Evolutionary conservation across 2,113 vertebrate species (phyloP).

Genomic region (Dunckerocampus dactyliophorus): DNA sequence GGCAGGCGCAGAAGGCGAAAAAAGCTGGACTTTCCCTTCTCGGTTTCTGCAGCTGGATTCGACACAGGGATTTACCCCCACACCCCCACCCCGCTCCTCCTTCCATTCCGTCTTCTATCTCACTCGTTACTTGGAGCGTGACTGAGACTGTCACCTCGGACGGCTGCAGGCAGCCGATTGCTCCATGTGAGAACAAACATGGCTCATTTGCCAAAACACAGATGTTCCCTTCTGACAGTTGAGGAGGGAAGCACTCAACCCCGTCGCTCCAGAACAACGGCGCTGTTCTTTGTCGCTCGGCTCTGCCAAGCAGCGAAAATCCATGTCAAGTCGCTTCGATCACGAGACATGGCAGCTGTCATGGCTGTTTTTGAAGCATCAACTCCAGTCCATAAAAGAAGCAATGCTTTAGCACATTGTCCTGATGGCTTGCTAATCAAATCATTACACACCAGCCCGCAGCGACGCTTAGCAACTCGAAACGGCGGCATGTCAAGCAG

Average conservation of each 20-base stretch:
- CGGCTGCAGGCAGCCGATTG: constrained; percentile 58
- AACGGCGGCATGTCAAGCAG: constrained; percentile 4
- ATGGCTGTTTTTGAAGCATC: constrained; percentile 31
- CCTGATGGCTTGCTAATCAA: constrained; percentile 45
- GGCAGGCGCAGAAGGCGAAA: constrained; percentile 18
- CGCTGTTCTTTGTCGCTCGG: constrained; percentile 44
- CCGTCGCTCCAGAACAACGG: constrained; percentile 55
- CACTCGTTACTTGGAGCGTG: constrained; percentile 48
- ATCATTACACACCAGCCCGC: constrained; percentile 30
- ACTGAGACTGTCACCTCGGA: constrained; percentile 59
- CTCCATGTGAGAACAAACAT: constrained; percentile 47
- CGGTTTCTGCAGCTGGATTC: constrained; percentile 47
- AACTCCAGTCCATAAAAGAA: constrained; percentile 32
- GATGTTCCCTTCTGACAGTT: constrained; percentile 62
- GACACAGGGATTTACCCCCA: constrained; percentile 58
- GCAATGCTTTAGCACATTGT: constrained; percentile 24
- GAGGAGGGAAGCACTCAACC: constrained; percentile 52
- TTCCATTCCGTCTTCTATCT: constrained; percentile 42
- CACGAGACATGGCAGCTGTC: constrained; percentile 55
- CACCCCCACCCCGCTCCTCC: neutral
- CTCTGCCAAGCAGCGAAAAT: constrained; percentile 42
- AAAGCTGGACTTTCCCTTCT: constrained; percentile 39
- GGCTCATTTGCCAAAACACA: constrained; percentile 54
- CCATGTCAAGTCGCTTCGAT: constrained; percentile 30
- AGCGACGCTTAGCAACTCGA: neutral